Base-by-base conservation (phyloP, 2,113 vertebrate genomes). In the Oriolus oriolus region DNA sequence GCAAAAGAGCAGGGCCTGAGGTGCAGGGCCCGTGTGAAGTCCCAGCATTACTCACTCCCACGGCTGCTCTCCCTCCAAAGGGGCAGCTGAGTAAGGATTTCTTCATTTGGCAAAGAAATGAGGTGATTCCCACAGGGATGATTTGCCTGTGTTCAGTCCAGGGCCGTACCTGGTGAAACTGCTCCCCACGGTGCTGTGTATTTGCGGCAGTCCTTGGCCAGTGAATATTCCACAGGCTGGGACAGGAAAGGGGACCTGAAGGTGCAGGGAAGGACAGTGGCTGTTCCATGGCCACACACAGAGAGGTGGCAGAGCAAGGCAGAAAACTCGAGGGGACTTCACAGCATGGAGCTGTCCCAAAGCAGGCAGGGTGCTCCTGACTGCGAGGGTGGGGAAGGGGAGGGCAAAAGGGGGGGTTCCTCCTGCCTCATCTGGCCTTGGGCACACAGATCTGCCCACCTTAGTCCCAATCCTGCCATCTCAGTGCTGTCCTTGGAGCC, bases 161-260 rank as follows among this genome's bases (percentile, higher is more conserved):
- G 52, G 83, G 24, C 60, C 57, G 6, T 31, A 1, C 16, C 33
- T 30, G 64, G 1, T 20, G 1, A 54, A 26, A 19, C 9, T n/a
- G 24, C 2, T 70, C 37, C 61, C 56, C 37, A 6, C 0, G 16
- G 68, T 47, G 42, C 60, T 70, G 49, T 49, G 4, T 5, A 6
- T n/a, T 20, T 39, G 56, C 37, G 41, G 42, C 37, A 50, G 37
- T 13, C 71, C 71, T 76, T n/a, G 27, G 23, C 20, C 37, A 44
- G 37, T 0, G 47, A 65, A 37, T 14, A 44, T 28, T 39, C n/a
- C 26, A 33, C 35, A 3, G 44, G 45, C n/a, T 2, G 3, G 23
- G 28, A 37, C 16, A 50, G 53, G 45, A 61, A 77, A 66, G 45
- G 44, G 45, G 30, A 69, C 15, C 28, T 37, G 59, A 28, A 86